These are phyloP conservation scores for Pygathrix nemaeus DNA, from an alignment of 2,113 vertebrate species.

Conservation along the genomic window DNA sequence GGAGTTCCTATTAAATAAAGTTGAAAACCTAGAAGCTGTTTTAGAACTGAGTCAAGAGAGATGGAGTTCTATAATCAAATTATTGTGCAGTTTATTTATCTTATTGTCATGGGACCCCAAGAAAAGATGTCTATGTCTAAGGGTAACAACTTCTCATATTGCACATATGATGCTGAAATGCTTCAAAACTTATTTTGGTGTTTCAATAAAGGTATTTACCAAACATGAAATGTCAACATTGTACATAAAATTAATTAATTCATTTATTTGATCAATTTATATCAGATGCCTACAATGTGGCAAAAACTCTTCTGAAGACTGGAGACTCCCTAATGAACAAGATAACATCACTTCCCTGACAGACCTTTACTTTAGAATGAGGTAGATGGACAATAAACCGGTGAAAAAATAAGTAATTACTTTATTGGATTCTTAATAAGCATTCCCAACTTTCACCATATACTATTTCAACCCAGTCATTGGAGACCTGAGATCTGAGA, in stretches of 20 bases:
- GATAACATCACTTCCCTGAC: not conserved
- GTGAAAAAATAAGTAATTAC: constrained; percentile 4
- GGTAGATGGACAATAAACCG: not conserved
- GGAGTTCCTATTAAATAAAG: constrained; percentile 18
- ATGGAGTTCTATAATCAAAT: not conserved
- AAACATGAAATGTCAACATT: not conserved
- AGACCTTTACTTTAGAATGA: not conserved
- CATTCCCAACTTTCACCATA: not conserved
- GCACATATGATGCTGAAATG: not conserved
- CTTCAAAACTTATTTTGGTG: not conserved
- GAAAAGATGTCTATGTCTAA: not conserved
- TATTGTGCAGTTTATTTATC: not conserved
- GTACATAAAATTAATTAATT: not conserved
- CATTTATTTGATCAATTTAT: not conserved
- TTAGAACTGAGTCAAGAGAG: not conserved
- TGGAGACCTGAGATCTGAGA: not conserved
- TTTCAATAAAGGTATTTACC: not conserved
- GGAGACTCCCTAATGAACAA: not conserved
- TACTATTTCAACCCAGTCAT: not conserved
- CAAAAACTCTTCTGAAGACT: not conserved
- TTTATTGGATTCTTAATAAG: not conserved
- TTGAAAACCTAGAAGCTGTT: not conserved
- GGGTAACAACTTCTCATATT: not conserved
- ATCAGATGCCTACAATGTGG: not conserved
- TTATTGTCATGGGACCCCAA: not conserved